phyloP scores from a whole-genome alignment of 1,140 invertebrate species.

The Bursaphelenchus mucronatus region DNA sequence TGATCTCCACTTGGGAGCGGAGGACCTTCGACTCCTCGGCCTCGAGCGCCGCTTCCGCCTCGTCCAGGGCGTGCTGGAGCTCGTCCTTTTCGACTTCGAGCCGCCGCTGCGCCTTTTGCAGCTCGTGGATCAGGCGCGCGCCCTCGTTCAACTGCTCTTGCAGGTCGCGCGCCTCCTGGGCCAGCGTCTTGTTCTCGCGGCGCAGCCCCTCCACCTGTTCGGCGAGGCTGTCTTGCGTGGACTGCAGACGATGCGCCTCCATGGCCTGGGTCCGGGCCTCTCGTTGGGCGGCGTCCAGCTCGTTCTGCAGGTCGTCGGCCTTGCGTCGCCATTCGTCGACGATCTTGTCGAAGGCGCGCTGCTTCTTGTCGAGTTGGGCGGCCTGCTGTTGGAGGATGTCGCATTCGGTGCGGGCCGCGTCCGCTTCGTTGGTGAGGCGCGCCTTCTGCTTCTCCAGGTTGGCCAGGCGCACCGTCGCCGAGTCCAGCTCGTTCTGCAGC shows the following conservation, averaged over 20 bases:
- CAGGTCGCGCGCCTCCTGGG: slow-evolving; percentile 65
- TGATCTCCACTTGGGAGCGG: slow-evolving; percentile 88
- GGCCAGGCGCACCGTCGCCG: slow-evolving; percentile 90
- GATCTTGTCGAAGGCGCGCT: slow-evolving; percentile 96
- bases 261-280: slow-evolving; percentile 98
- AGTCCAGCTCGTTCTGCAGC: slow-evolving; percentile 92
- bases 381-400: slow-evolving; percentile 49
- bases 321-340: slow-evolving; percentile 99
- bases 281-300: slow-evolving; percentile 95
- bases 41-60: slow-evolving; percentile 95
- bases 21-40: slow-evolving; percentile 97
- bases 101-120: slow-evolving; percentile 93
- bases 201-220: slow-evolving; percentile 72
- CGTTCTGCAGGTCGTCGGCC: slow-evolving; percentile 90
- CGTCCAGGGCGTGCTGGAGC: slow-evolving; percentile 93
- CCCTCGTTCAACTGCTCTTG: slow-evolving; percentile 92
- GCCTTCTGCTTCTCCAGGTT: slow-evolving; percentile 95
- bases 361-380: slow-evolving; percentile 88
- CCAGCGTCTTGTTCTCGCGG: slow-evolving; percentile 55
- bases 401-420: slow-evolving; percentile 86
- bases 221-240: slow-evolving; percentile 85
- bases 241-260: slow-evolving; percentile 95
- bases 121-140: slow-evolving; percentile 83
- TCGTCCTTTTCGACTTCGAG: slow-evolving; percentile 98
- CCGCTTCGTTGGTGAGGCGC: slow-evolving; percentile 88